Conservation (phyloP, 2,888 invertebrate species). For the Sabellastarte sp. region DNA sequence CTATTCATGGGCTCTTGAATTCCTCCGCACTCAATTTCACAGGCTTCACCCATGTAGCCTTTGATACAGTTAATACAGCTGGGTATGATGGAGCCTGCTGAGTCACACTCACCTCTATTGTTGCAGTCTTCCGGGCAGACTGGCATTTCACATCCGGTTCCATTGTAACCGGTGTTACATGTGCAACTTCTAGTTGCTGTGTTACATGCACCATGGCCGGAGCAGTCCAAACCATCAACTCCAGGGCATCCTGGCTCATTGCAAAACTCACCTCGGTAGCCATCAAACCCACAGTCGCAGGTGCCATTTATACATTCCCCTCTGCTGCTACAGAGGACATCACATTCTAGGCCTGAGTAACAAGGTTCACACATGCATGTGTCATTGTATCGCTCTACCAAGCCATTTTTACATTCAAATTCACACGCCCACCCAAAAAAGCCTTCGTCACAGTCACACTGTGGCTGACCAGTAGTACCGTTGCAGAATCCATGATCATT, state of each 20-base stretch:
- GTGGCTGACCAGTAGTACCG: constrained; percentile 23
- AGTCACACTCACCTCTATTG: constrained; percentile 33
- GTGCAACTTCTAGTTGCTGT: constrained; percentile 33
- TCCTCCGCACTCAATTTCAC: constrained; percentile 39
- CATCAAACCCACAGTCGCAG: constrained; percentile 39
- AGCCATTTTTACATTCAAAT: constrained; percentile 24
- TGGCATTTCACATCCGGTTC: constrained; percentile 35
- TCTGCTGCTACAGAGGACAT: constrained; percentile 30
- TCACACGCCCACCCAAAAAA: constrained; percentile 26
- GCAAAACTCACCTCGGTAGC: constrained; percentile 38
- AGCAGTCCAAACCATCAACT: no score
- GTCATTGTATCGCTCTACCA: constrained; percentile 9
- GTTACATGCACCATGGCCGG: constrained; percentile 41
- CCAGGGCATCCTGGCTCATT: constrained; percentile 40
- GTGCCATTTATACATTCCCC: constrained; percentile 30
- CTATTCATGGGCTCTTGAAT: constrained; percentile 36
- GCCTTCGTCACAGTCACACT: constrained; percentile 26
- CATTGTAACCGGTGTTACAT: constrained; percentile 40
- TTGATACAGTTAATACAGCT: constrained; percentile 33
- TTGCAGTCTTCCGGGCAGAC: constrained; percentile 43
- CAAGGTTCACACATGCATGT: constrained; percentile 26
- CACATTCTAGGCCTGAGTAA: constrained; percentile 27
- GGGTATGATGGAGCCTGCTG: no score
- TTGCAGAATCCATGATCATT: constrained; percentile 30
- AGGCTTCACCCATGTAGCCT: constrained; percentile 43